Conservation (phyloP, 2,113 vertebrate genomes). For the Halcyon malimbica region DNA sequence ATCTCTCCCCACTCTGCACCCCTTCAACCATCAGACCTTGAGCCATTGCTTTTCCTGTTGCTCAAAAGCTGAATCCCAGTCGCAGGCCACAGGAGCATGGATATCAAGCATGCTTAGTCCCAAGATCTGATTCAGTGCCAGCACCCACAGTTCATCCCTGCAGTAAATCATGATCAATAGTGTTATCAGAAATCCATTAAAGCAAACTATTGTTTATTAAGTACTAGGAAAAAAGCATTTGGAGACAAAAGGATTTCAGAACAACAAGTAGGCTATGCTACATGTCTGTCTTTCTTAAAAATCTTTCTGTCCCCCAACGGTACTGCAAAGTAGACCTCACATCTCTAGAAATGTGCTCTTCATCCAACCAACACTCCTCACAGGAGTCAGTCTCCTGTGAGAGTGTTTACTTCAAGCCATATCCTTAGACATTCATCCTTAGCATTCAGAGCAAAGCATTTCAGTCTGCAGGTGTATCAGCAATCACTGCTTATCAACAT, state of each 20-base stretch:
- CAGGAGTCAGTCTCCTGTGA: neutral
- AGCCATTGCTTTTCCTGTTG: neutral
- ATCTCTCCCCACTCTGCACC: neutral
- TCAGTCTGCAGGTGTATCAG: neutral
- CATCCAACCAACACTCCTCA: neutral
- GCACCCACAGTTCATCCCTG: neutral
- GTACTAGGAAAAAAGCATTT: neutral
- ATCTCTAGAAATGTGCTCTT: neutral
- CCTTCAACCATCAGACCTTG: neutral
- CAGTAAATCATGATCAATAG: neutral
- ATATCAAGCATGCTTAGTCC: neutral
- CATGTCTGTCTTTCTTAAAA: neutral
- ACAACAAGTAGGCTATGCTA: neutral
- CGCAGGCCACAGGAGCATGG: neutral
- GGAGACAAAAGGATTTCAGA: conserved; percentile 14
- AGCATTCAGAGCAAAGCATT: neutral
- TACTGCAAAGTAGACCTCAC: neutral
- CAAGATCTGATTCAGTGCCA: neutral
- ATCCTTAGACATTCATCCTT: neutral
- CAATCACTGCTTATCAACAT: neutral
- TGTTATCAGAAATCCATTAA: conserved; percentile 13
- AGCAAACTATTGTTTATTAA: conserved; percentile 24
- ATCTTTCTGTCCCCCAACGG: neutral
- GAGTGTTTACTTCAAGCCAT: neutral
- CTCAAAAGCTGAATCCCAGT: neutral